Base-by-base conservation (phyloP, 2,113 vertebrate species). In the Bubalus kerabau region DNA sequence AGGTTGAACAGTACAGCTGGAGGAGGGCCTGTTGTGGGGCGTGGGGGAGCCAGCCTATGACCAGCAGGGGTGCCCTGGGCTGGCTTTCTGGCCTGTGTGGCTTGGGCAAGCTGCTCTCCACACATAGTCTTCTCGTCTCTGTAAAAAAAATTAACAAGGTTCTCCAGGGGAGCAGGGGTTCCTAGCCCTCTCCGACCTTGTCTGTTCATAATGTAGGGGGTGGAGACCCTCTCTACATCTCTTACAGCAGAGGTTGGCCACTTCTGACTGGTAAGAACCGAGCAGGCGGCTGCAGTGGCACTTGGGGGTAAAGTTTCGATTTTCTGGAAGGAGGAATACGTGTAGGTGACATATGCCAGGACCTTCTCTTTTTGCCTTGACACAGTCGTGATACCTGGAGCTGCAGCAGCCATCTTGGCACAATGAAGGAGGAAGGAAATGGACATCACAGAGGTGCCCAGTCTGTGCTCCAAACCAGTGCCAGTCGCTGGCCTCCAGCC, bases 201-300 rank as follows among this genome's bases (percentile, higher is more conserved):
- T 57, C 87, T n/a, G 0, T 54, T 13, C 57, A 7, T 32, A 32
- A 0, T 3, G 5, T 17, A 2, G 48, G 17, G 14, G 1, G 59
- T 12, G 5, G 21, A 85, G 19, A 48, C 3, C 59, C n/a, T 43
- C n/a, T 30, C 90, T 43, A 0, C 26, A 1, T 12, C n/a, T 46
- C 46, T 46, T 7, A 28, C 7, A 40, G 76, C 57, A 48, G 0
- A 2, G 36, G 17, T 2, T 16, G 26, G 80, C 36, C n/a, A 7
- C 19, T 36, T 21, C 40, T 0, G 32, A 15, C 28, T 23, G 16
- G 16, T 7, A 6, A n/a, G 7, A 78, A 85, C 56, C 9, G 7
- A 32, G 76, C 48, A 5, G 4, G 36, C 40, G 17, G 15, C 36
- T 57, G 24, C 48, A 9, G 21, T 10, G 57, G 46, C 30, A 46